Percentiles rank a stretch among this genome's conserved stretches.
Conservation (phyloP, 2,888 invertebrate species). For the Hymenopus coronatus region DNA sequence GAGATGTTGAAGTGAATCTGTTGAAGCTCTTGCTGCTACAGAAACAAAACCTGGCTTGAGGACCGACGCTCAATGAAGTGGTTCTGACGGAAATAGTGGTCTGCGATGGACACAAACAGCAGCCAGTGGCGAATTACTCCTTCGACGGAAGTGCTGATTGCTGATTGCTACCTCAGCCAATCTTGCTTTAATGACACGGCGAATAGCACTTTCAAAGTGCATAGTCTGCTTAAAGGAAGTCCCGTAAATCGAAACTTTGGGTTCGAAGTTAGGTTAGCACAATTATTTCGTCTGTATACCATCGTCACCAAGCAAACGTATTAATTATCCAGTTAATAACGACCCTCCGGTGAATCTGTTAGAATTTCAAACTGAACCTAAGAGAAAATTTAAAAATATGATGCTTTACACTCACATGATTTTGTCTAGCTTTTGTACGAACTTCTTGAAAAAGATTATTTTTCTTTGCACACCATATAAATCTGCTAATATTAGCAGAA, state of each 20-base stretch:
- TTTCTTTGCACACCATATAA: too few species aligned
- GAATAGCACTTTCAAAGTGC: too few species aligned
- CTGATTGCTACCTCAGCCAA: not conserved
- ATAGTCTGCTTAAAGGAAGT: not conserved
- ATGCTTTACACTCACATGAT: too few species aligned
- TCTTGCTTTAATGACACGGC: not conserved
- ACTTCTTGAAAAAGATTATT: too few species aligned
- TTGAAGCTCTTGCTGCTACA: not conserved
- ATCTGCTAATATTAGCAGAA: too few species aligned
- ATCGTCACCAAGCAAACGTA: too few species aligned
- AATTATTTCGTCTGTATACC: too few species aligned
- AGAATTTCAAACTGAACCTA: too few species aligned
- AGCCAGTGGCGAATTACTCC: not conserved
- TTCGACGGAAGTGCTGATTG: not conserved
- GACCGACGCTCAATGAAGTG: not conserved
- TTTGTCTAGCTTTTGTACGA: too few species aligned
- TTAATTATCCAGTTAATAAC: not conserved
- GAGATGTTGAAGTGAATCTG: not conserved
- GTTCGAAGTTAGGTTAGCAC: not conserved
- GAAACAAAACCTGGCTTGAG: not conserved
- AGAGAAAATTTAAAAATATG: too few species aligned
- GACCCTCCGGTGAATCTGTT: too few species aligned
- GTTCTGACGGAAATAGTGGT: not conserved
- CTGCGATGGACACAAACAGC: not conserved
- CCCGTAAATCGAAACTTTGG: not conserved